Evolutionary conservation across 2,888 invertebrate species (phyloP), one percentile per base, ranked within the genome.

Genomic region (Apotomis betuletana): DNA sequence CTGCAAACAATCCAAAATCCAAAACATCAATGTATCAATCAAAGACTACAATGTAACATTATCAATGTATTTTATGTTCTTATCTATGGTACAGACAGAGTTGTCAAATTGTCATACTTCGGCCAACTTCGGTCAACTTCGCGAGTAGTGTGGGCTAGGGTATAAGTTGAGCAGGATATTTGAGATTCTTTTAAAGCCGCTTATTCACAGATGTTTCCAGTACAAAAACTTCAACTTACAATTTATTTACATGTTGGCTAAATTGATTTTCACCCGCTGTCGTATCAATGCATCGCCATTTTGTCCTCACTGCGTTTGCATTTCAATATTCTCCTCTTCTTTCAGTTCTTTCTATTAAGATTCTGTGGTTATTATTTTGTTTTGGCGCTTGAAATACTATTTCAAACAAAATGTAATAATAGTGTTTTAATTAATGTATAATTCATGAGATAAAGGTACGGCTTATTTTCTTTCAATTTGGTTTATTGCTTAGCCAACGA

Each of bases 311-410:
- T 52, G 49, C 46, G 12, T 54, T 46, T 36, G 44, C n/a, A n/a
- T 62, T 67, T 57, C 55, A 2, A 54, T 64, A 12, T 36, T 41
- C 60, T 46, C 27, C 10, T 36, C 10, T 51, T 4, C 52, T 46
- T 12, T n/a, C 36, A 57, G 62, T 51, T 4, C 52, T 46, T 12
- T n/a, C 36, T 61, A 67, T 58, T 67, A 67, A 67, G 51, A 68
- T 72, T 72, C 72, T 72, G 72, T 72, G 72, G 72, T 68, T 67
- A 67, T 61, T 57, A 71, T 68, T 63, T 58, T 63, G 58, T 58
- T 72, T 72, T 67, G 58, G 62, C 68, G 68, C 44, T 70, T 51
- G 44, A 54, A 49, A 64, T 54, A 65, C n/a, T 65, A 41, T 15
- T 70, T 65, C 60, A 55, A 70, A 70, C 60, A 55, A 65, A 70